Base-by-base conservation (phyloP, 1,140 invertebrate species). In the Schlechtendalia chinensis region DNA sequence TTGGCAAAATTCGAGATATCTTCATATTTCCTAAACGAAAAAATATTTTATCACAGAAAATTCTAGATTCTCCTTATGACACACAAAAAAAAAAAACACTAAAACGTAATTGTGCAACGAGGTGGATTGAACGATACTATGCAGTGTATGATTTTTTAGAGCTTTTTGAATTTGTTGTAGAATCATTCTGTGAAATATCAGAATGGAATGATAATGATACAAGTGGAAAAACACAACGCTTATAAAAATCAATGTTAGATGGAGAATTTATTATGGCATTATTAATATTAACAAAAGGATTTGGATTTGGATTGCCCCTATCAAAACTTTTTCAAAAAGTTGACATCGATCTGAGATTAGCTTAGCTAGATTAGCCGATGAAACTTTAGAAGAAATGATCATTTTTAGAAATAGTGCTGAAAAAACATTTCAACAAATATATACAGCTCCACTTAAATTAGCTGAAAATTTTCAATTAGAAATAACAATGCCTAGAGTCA, bases 31-130 rank as follows among this genome's bases (percentile, higher is more conserved):
- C 63, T 1, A 69, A 69, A 47, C 45, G 65, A 22, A 24, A 47
- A 69, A 69, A 69, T 6, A n/a, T 69, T 69, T 69, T 69, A 65
- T 65, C 45, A 47, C 65, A 69, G 12, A 69, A 47, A 47, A 69
- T 69, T 47, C 24, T 47, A 24, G 19, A 69, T 69, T 69, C 39
- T 69, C 50, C 65, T 24, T n/a, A 65, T 65, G 63, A 45, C 29
- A 50, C 65, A n/a, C 22, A 19, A 69, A 45, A 50, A 47, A 50
- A 69, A 69, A n/a, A n/a, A n/a, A n/a, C n/a, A n/a, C n/a, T n/a
- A n/a, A n/a, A n/a, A n/a, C n/a, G n/a, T n/a, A n/a, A 47, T 63
- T 63, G 27, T 39, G 16, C 11, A 19, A 32, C 61, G 14, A n/a
- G 39, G 29, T 32, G 61, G 61, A 32, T 63, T 27, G 61, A 63